These are phyloP conservation scores for Neodiprion pinetum DNA, from an alignment of 1,140 invertebrate genomes.

Conservation along the genomic window DNA sequence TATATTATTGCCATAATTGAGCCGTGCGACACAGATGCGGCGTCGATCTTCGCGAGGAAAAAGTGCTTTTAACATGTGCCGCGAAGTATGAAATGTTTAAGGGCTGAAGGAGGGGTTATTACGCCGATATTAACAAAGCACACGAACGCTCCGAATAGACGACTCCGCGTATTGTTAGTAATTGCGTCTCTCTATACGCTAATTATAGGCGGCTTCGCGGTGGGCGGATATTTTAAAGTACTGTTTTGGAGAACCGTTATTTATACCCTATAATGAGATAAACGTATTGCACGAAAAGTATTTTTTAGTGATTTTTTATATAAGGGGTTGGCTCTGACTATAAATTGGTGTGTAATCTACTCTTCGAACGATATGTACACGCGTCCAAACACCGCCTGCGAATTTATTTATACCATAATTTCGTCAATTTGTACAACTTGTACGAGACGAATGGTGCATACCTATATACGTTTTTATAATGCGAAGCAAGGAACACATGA, in stretches of 20 bases:
- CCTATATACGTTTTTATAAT: no score
- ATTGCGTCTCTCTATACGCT: no score
- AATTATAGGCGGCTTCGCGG: no score
- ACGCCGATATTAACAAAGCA: not conserved
- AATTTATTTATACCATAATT: not conserved
- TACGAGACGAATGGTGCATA: no score
- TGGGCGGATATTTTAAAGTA: not conserved
- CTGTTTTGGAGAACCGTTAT: conserved; percentile 4
- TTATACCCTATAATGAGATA: not conserved
- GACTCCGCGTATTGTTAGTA: no score
- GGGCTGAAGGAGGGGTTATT: not conserved
- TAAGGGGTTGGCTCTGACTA: not conserved
- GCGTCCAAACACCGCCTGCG: not conserved
- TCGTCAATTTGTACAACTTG: not conserved
- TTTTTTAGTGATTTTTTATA: not conserved
- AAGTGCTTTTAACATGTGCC: no score
- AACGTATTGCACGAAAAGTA: not conserved
- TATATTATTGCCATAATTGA: no score
- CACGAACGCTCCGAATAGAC: no score
- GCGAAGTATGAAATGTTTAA: no score
- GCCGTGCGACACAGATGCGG: no score
- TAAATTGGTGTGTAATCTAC: not conserved
- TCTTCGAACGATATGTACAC: not conserved
- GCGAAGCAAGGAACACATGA: no score
- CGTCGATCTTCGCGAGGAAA: no score